A percentile compares a stretch with the other conserved stretches of the same genome.
phyloP scores from a whole-genome alignment of 2,888 invertebrate genomes.

The Plebejus anna region DNA sequence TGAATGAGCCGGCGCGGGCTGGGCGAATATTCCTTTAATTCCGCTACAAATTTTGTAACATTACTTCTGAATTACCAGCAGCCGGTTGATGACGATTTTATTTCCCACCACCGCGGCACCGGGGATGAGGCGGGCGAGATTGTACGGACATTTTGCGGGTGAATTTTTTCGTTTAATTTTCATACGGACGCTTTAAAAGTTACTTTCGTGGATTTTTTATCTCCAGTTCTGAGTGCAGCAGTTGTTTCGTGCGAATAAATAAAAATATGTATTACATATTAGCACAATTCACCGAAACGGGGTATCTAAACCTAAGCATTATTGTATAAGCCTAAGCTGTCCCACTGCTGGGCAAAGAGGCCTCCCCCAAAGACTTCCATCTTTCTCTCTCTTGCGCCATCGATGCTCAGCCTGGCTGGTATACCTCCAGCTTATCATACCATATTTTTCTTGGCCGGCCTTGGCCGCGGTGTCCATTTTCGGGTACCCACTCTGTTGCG shows the following conservation, averaged over 20 bases:
- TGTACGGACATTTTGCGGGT: constrained; percentile 42
- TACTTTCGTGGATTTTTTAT: constrained; percentile 37
- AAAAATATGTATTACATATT: neutral
- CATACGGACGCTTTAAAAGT: constrained; percentile 45
- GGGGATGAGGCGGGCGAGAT: constrained; percentile 69
- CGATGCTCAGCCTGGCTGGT: too few species aligned
- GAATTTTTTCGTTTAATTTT: constrained; percentile 22
- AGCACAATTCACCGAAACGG: too few species aligned
- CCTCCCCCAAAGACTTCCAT: too few species aligned
- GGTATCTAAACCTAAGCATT: too few species aligned
- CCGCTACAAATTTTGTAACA: constrained; percentile 64
- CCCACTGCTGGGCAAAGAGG: too few species aligned
- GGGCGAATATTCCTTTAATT: constrained; percentile 14
- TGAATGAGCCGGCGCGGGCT: neutral
- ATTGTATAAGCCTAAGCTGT: too few species aligned
- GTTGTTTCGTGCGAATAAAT: constrained; percentile 11
- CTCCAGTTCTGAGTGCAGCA: neutral
- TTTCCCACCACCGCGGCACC: constrained; percentile 64
- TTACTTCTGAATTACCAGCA: constrained; percentile 75
- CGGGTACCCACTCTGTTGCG: too few species aligned
- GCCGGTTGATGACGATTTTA: constrained; percentile 72
- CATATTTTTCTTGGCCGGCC: too few species aligned
- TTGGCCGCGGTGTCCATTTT: too few species aligned
- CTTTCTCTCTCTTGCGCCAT: too few species aligned
- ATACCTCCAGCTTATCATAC: too few species aligned